A percentile compares a stretch with the other conserved stretches of the same genome.
Conservation (phyloP, 2,113 vertebrate species). For the Coregonus clupeaformis region DNA sequence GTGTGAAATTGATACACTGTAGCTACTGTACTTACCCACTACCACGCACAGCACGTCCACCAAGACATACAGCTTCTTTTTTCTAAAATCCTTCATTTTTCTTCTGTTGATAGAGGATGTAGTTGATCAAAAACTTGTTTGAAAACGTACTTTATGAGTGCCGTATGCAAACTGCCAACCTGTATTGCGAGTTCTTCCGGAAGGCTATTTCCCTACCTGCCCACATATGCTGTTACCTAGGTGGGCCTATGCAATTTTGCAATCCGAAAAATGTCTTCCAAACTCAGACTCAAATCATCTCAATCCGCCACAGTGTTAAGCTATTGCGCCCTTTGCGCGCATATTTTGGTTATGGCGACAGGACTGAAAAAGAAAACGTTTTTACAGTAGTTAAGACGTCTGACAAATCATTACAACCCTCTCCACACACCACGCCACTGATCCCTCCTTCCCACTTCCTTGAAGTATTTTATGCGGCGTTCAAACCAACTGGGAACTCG, state of each 20-base stretch:
- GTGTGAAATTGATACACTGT: conserved; percentile 1
- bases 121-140: not conserved
- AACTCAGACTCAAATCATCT: conserved; percentile 73
- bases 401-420: conserved; percentile 12
- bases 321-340: conserved; percentile 63
- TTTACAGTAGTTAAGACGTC: conserved; percentile 21
- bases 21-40: conserved; percentile 76
- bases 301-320: not conserved
- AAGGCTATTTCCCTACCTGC: conserved; percentile 24
- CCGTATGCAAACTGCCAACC: conserved; percentile 42
- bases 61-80: conserved; percentile 78
- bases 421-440: conserved; percentile 5
- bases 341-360: conserved; percentile 39
- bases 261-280: not conserved
- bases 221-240: conserved; percentile 21
- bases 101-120: not conserved
- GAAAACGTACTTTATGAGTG: not conserved
- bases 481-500: not conserved
- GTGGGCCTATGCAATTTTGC: conserved; percentile 6
- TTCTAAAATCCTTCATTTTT: conserved; percentile 72
- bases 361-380: not conserved
- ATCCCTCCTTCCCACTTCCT: conserved; percentile 63
- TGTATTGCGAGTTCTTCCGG: conserved; percentile 74
- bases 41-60: conserved; percentile 85
- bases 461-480: conserved; percentile 6